phyloP scores from a whole-genome alignment of 2,888 invertebrate species.

The Biston stratarius region DNA sequence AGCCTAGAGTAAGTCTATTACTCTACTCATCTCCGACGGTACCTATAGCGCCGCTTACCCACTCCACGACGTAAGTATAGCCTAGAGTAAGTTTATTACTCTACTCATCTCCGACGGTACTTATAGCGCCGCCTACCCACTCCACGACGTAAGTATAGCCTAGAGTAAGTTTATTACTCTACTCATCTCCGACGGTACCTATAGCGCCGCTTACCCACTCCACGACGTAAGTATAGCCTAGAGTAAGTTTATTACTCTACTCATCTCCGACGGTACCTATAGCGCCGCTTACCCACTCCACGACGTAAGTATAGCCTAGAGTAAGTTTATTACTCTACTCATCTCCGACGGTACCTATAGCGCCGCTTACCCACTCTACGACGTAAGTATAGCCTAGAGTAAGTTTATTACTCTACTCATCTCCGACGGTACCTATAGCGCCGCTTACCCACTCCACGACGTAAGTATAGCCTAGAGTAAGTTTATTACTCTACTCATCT shows the following conservation, averaged over 20 bases:
- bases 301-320: conserved; percentile 88
- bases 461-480: conserved; percentile 79
- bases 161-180: conserved; percentile 83
- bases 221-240: conserved; percentile 90
- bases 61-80: conserved; percentile 91
- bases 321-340: conserved; percentile 87
- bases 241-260: conserved; percentile 84
- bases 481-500: conserved; percentile 89
- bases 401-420: conserved; percentile 89
- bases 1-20: conserved; percentile 66
- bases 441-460: conserved; percentile 96
- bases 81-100: conserved; percentile 74
- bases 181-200: conserved; percentile 90
- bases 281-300: conserved; percentile 95
- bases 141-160: conserved; percentile 91
- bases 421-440: conserved; percentile 90
- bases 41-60: conserved; percentile 94
- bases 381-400: conserved; percentile 85
- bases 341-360: conserved; percentile 90
- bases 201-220: conserved; percentile 94
- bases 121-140: conserved; percentile 94
- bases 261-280: conserved; percentile 91
- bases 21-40: conserved; percentile 90
- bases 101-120: conserved; percentile 90
- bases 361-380: conserved; percentile 95